Evolutionary conservation across 2,113 vertebrate genomes (phyloP), one percentile per base, ranked within the genome.

Genomic region (Catharus fuscescens): DNA sequence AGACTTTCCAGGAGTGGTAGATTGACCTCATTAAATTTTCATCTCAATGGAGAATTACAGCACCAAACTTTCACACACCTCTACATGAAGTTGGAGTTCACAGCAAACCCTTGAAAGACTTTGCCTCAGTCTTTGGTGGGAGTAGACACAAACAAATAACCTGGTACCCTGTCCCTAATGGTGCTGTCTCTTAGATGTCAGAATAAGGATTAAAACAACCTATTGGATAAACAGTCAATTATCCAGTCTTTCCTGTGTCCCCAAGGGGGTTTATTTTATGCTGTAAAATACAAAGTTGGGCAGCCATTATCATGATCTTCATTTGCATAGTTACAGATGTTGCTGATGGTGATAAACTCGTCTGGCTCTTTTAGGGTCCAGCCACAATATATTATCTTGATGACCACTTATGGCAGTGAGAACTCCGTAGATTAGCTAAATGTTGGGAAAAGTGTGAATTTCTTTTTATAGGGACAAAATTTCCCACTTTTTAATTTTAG

Each of bases 401-500:
- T 88, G 44, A 91, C 44, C 53, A 47, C 59, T 94, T 83, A 40
- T 3, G 19, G 71, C 48, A 94, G 44, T 72, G 91, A 26, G n/a
- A 94, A 80, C 61, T 94, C 57, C 56, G 80, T 10, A 85, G 76
- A 95, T 86, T 59, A 92, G 50, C 40, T 78, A 92, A 90, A 96
- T 80, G 16, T 61, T 90, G 79, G 48, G 59, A 48, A 86, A 92
- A 90, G 50, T 57, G 18, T 66, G 50, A 59, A 89, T 87, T 92
- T 91, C 72, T 57, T 82, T 95, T 94, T 67, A 80, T 10, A 78
- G 44, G 50, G 70, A 86, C 69, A 92, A 90, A 91, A 92, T 87
- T 92, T 95, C 79, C 76, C 85, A 42, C 65, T 31, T 82, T 94
- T 89, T 85, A 60, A 96, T 96, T 94, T 88, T 77, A 82, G 65